Evolutionary conservation across 2,113 vertebrate genomes (phyloP).

Genomic region (Formicarius rufipectus): DNA sequence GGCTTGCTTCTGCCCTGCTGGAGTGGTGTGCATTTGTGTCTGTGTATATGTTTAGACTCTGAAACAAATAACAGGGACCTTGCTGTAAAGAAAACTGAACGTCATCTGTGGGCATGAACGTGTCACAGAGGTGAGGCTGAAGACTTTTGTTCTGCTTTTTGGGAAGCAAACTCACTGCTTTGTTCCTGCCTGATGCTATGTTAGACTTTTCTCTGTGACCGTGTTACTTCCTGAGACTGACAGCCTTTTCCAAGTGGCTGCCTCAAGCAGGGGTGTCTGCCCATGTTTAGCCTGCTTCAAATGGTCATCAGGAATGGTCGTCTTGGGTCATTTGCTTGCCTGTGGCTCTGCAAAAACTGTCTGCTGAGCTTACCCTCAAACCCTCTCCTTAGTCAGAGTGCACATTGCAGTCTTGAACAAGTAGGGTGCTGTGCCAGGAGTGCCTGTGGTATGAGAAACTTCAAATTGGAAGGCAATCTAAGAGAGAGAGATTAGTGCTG

Average conservation of each 20-base stretch:
- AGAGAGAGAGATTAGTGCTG: not conserved
- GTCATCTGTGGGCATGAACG: accelerated
- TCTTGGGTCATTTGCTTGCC: not conserved
- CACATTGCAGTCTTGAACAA: not conserved
- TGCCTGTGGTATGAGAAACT: not conserved
- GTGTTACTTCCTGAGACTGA: not conserved
- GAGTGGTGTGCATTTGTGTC: not conserved
- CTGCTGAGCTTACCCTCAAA: not conserved
- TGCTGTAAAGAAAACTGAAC: not conserved
- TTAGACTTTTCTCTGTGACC: not conserved
- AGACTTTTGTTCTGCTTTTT: not conserved
- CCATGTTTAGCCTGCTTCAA: not conserved
- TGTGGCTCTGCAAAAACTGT: not conserved
- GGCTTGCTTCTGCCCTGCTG: not conserved
- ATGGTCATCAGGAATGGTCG: not conserved
- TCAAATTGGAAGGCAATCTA: not conserved
- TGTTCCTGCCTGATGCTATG: not conserved
- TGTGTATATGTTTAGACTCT: not conserved
- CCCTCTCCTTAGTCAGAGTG: not conserved
- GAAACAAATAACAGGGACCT: not conserved
- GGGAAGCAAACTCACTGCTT: not conserved
- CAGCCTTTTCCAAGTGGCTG: not conserved
- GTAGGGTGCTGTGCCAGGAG: not conserved
- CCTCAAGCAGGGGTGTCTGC: not conserved
- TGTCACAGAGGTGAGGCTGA: not conserved